Conservation (phyloP, 2,113 vertebrate genomes). For the Sturnus vulgaris region DNA sequence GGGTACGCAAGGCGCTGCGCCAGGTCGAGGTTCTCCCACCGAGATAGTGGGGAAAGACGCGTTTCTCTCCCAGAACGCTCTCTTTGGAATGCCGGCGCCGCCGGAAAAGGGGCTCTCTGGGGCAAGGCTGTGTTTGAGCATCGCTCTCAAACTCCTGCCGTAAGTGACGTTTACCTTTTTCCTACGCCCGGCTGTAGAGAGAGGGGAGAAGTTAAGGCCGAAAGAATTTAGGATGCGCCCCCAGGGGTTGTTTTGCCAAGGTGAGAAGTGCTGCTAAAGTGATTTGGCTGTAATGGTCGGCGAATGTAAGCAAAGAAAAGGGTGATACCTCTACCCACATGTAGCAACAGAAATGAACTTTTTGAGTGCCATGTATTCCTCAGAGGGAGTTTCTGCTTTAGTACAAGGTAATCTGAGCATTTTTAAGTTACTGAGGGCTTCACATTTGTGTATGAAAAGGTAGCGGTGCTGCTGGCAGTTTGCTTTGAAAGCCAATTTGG, state of each 20-base stretch:
- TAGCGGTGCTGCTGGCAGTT: not conserved
- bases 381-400: not conserved
- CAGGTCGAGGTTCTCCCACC: not conserved
- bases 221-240: not conserved
- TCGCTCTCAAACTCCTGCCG: not conserved
- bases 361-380: fast-evolving
- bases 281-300: not conserved
- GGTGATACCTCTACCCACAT: fast-evolving
- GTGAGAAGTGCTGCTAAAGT: not conserved
- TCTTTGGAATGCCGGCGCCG: not conserved
- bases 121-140: not conserved
- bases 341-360: not conserved
- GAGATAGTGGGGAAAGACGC: not conserved
- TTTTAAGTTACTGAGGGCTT: not conserved
- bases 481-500: fast-evolving
- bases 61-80: not conserved
- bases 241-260: not conserved
- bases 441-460: fast-evolving
- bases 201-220: not conserved
- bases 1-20: not conserved
- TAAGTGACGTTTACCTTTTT: not conserved
- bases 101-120: not conserved
- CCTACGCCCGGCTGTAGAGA: not conserved
- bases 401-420: not conserved
- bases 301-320: not conserved